A percentile compares a stretch with the other conserved stretches of the same genome.
These are phyloP conservation scores for Campoletis raptor DNA, from an alignment of 2,888 invertebrate genomes.

Conservation along the genomic window DNA sequence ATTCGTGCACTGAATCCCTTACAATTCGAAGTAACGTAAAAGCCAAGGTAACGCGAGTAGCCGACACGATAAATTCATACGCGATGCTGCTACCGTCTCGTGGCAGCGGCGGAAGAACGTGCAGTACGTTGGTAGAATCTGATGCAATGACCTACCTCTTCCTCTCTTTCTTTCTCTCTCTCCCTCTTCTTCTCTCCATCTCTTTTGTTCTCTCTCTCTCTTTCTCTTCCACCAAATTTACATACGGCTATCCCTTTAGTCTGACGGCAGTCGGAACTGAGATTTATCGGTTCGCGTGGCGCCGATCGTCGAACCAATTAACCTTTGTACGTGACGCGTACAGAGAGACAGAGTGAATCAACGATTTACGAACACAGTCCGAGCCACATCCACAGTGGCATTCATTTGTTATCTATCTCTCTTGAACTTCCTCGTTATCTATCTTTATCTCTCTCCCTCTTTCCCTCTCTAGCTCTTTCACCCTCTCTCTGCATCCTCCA, in stretches of 20 bases:
- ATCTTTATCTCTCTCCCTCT: conserved; percentile 18
- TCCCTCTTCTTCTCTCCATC: conserved; percentile 12
- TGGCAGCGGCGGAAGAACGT: conserved; percentile 71
- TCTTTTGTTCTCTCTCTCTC: conserved; percentile 8
- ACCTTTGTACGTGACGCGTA: conserved; percentile 71
- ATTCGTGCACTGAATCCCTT: conserved; percentile 65
- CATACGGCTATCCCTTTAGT: conserved; percentile 71
- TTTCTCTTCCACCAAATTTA: conserved; percentile 63
- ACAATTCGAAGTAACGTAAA: conserved; percentile 53
- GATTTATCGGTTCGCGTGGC: conserved; percentile 73
- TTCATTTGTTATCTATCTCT: conserved; percentile 62
- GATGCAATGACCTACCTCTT: conserved; percentile 68
- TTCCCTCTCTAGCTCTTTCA: not conserved
- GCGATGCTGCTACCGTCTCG: conserved; percentile 62
- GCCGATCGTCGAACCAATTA: conserved; percentile 74
- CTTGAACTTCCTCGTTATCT: conserved; percentile 7
- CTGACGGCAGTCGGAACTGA: conserved; percentile 69
- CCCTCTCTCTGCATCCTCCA: conserved; percentile 19
- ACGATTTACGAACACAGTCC: conserved; percentile 70
- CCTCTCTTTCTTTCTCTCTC: conserved; percentile 31
- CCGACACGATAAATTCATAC: conserved; percentile 68
- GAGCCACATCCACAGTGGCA: conserved; percentile 58
- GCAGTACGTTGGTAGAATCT: conserved; percentile 69
- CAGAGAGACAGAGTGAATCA: conserved; percentile 68
- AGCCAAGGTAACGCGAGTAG: conserved; percentile 62